Percentiles rank a stretch among this genome's conserved stretches.
phyloP scores from a whole-genome alignment of 35 echinoderm and acorn worm species.

The Apostichopus californicus region DNA sequence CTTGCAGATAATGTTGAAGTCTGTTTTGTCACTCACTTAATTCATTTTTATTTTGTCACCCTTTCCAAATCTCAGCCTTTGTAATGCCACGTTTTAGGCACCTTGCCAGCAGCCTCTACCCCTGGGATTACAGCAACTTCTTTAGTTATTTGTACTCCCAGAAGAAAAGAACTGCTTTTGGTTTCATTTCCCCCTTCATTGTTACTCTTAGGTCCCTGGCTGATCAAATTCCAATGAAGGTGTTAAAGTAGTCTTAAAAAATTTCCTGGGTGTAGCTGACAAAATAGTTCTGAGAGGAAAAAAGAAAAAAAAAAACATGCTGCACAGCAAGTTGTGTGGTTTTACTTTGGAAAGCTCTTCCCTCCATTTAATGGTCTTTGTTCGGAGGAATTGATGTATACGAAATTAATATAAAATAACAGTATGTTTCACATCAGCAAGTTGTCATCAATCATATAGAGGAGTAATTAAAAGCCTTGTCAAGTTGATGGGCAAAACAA shows the following conservation, averaged over 20 bases:
- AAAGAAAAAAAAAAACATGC: not conserved
- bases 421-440: not conserved
- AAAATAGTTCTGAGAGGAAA: not conserved
- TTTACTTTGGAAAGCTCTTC: not conserved
- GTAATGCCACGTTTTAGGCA: not conserved
- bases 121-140: slow-evolving; percentile 17
- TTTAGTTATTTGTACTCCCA: not conserved
- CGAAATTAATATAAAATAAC: not conserved
- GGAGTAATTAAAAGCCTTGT: not conserved
- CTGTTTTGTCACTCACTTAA: not conserved
- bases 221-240: slow-evolving; percentile 21
- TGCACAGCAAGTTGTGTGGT: not conserved
- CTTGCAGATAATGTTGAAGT: too few species aligned
- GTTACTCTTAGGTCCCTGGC: not conserved
- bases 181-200: slow-evolving; percentile 18
- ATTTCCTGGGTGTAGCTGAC: not conserved
- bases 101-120: not conserved
- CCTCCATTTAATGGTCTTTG: not conserved
- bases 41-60: not conserved
- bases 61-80: slow-evolving; percentile 2
- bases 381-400: not conserved
- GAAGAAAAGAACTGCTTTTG: slow-evolving; percentile 6
- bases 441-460: not conserved
- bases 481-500: not conserved
- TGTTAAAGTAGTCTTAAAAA: slow-evolving; percentile 14